phyloP scores from a whole-genome alignment of 1,140 invertebrate species.

The Aphaenogaster rudis region DNA sequence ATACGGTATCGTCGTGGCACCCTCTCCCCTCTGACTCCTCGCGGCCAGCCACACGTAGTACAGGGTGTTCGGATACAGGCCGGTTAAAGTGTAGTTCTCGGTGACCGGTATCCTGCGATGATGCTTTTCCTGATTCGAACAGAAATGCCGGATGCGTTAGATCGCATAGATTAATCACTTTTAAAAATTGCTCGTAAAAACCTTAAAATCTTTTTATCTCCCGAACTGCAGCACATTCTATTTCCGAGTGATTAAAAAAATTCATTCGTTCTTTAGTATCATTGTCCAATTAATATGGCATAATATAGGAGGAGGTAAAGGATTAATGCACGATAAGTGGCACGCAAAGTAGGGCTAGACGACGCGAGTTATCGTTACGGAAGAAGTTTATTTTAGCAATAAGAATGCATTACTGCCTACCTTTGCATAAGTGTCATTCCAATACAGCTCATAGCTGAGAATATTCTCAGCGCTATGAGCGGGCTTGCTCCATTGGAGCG shows the following conservation, averaged over 20 bases:
- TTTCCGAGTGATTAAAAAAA: background rate
- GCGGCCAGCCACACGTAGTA: slow-evolving; percentile 99
- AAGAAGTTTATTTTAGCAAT: background rate
- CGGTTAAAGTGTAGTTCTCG: slow-evolving; percentile 94
- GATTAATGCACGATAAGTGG: background rate
- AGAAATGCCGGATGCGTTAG: slow-evolving; percentile 7
- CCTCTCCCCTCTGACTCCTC: slow-evolving; percentile 96
- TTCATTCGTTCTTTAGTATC: background rate
- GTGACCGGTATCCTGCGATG: slow-evolving; percentile 92
- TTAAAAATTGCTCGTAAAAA: background rate
- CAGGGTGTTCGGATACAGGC: slow-evolving; percentile 97
- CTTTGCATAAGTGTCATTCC: slow-evolving; percentile 98
- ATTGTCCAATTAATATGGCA: background rate
- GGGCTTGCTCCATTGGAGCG: slow-evolving; percentile 96
- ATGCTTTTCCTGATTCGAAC: slow-evolving; percentile 87
- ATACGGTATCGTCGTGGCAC: slow-evolving; percentile 97
- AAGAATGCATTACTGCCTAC: slow-evolving; percentile 84
- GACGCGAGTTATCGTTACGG: background rate
- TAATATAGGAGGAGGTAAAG: background rate
- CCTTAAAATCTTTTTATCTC: background rate
- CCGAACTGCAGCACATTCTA: background rate
- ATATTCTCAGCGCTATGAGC: slow-evolving; percentile 96
- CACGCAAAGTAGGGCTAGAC: background rate
- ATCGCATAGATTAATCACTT: background rate
- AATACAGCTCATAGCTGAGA: slow-evolving; percentile 98